phyloP scores from a whole-genome alignment of 2,797 vertebrate species.

The Netta rufina region DNA sequence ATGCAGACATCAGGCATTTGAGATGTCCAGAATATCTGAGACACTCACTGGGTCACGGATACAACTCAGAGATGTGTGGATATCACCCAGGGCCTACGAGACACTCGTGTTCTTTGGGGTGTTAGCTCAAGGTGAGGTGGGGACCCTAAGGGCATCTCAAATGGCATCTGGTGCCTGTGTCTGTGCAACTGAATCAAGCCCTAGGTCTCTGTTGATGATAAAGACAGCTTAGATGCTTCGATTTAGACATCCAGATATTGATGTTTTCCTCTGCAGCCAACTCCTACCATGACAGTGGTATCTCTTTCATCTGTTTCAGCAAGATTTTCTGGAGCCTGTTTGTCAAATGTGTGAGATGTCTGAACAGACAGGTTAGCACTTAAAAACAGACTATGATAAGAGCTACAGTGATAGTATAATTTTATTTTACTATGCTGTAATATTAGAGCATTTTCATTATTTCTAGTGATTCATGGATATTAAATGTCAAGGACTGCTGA shows the following conservation, averaged over 20 bases:
- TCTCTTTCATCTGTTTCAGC: background rate
- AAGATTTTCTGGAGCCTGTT: background rate
- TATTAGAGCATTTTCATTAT: background rate
- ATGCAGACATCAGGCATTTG: background rate
- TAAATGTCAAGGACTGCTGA: background rate
- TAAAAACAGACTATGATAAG: background rate
- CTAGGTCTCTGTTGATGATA: background rate
- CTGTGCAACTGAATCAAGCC: background rate
- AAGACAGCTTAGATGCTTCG: background rate
- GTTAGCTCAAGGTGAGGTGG: background rate
- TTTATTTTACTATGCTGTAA: background rate
- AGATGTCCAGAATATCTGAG: background rate
- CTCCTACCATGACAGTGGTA: background rate
- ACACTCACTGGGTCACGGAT: accelerated
- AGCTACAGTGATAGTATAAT: background rate
- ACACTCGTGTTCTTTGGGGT: accelerated
- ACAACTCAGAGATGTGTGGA: accelerated
- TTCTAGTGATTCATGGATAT: background rate
- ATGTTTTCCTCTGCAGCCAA: background rate
- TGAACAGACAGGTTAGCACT: background rate
- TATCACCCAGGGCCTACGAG: background rate
- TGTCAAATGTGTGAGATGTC: background rate
- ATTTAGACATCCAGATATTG: background rate
- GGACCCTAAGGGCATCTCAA: background rate
- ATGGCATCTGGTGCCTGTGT: background rate